Conservation (phyloP, 2,113 vertebrate species). For the Sclerurus mexicanus region DNA sequence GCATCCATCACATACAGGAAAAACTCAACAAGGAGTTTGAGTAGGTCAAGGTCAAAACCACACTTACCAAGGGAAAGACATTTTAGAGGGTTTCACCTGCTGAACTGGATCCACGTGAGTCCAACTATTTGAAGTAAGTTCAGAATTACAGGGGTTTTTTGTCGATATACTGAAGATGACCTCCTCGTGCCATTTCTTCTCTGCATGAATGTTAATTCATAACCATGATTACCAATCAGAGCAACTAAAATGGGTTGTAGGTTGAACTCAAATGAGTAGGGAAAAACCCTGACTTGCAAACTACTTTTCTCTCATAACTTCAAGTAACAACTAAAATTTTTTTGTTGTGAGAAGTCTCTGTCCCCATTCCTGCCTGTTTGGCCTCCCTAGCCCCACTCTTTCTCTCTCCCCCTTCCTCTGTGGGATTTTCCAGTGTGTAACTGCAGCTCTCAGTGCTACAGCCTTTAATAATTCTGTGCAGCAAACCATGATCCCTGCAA, state of each 20-base stretch:
- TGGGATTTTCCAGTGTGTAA: background rate
- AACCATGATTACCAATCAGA: background rate
- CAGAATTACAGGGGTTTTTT: background rate
- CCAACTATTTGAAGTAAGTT: background rate
- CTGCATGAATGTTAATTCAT: background rate
- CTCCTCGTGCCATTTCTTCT: background rate
- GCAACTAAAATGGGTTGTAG: background rate
- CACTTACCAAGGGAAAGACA: background rate
- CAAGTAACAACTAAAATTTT: background rate
- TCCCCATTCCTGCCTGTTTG: background rate
- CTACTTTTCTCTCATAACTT: background rate
- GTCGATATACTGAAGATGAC: background rate
- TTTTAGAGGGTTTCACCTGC: background rate
- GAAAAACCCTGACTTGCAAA: background rate
- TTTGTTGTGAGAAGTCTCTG: background rate
- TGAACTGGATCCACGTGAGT: background rate
- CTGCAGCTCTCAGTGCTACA: background rate
- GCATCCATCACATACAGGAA: background rate
- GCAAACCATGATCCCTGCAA: background rate
- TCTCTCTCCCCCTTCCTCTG: background rate
- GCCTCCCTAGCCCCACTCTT: background rate
- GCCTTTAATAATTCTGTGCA: background rate
- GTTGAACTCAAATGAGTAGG: background rate
- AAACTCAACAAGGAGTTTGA: background rate
- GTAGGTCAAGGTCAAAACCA: background rate